Conservation (phyloP, 2,797 vertebrate genomes). For the Eulemur albifrons region DNA sequence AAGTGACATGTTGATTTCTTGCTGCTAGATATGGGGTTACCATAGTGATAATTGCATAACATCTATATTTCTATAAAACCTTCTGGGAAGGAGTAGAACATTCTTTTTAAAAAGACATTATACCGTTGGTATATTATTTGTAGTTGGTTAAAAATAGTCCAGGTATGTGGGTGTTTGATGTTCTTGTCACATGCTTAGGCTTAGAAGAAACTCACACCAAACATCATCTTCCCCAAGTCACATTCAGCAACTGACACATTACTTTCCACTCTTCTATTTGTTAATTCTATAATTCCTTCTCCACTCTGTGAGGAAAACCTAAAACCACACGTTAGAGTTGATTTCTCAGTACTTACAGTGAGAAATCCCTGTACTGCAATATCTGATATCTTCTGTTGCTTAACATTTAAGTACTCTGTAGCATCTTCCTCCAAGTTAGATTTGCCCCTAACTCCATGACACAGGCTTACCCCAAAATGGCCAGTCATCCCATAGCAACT, state of each 20-base stretch:
- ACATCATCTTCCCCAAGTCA: neutral
- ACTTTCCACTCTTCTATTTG: neutral
- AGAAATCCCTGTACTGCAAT: neutral
- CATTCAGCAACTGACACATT: neutral
- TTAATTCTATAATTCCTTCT: neutral
- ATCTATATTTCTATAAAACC: constrained; percentile 62
- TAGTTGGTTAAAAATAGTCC: constrained; percentile 53
- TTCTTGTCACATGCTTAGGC: constrained; percentile 22
- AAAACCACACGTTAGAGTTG: neutral
- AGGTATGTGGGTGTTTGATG: constrained; percentile 45
- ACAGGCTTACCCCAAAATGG: neutral
- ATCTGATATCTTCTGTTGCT: neutral
- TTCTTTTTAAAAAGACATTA: constrained; percentile 56
- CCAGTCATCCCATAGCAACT: neutral
- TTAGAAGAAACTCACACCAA: neutral
- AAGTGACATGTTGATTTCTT: constrained; percentile 43
- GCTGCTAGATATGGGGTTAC: constrained; percentile 62
- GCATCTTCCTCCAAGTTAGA: neutral
- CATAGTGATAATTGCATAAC: constrained; percentile 70
- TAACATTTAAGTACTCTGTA: neutral
- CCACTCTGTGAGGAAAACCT: neutral
- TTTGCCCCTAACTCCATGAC: neutral
- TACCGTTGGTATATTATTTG: constrained; percentile 51
- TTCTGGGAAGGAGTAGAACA: constrained; percentile 52
- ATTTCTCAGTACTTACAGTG: neutral